These are phyloP conservation scores for Eurosta solidaginis DNA, from an alignment of 1,140 invertebrate species.

Conservation along the genomic window DNA sequence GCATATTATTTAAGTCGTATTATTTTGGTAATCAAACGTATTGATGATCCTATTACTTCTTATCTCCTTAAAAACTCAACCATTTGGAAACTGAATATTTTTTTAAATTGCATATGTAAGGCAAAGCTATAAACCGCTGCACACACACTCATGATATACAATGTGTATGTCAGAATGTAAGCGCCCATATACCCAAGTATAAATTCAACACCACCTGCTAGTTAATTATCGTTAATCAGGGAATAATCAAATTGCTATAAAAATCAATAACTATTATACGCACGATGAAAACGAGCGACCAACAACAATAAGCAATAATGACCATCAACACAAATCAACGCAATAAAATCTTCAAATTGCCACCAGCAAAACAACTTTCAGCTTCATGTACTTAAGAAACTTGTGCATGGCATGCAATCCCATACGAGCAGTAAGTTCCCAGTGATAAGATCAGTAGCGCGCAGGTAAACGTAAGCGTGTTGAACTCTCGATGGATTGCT, in stretches of 20 bases:
- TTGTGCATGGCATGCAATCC: neutral
- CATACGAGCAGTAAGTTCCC: neutral
- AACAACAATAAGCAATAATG: neutral
- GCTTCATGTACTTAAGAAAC: neutral
- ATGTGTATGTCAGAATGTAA: too few relatives aligned
- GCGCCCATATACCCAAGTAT: neutral
- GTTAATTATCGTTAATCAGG: neutral
- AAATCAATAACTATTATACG: constrained; percentile 26
- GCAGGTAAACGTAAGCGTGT: neutral
- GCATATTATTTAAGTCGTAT: too few relatives aligned
- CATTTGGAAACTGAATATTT: too few relatives aligned
- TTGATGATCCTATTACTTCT: too few relatives aligned
- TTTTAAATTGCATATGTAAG: too few relatives aligned
- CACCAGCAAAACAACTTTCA: neutral
- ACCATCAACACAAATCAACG: neutral
- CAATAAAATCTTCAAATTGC: neutral
- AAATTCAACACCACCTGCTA: neutral
- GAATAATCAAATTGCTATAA: constrained; percentile 10
- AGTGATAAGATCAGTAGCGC: constrained; percentile 1
- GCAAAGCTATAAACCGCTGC: too few relatives aligned
- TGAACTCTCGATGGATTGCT: too few relatives aligned
- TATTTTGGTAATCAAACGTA: too few relatives aligned
- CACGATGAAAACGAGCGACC: neutral
- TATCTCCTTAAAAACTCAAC: too few relatives aligned
- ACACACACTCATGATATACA: too few relatives aligned